A percentile compares a stretch with the other conserved stretches of the same genome.
These are phyloP conservation scores for Cyprinus carpio DNA, from an alignment of 2,113 vertebrate genomes.

Conservation along the genomic window DNA sequence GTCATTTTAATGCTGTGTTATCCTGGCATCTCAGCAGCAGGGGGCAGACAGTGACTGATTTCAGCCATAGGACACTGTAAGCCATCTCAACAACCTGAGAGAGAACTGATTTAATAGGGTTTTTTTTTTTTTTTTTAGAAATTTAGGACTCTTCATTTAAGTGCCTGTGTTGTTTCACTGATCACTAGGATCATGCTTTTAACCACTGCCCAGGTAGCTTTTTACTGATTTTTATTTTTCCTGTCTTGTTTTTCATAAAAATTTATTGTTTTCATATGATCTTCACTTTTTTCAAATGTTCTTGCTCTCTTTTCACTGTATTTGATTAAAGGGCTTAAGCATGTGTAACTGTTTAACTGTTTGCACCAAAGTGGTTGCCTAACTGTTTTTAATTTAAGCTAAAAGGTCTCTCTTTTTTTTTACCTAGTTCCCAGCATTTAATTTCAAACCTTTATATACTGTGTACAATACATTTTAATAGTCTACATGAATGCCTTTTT, in stretches of 20 bases:
- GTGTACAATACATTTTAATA: not conserved
- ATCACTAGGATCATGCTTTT: not conserved
- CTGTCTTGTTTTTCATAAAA: not conserved
- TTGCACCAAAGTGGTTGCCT: not conserved
- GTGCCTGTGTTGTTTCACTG: not conserved
- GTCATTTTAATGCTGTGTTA: not conserved
- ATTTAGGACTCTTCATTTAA: not conserved
- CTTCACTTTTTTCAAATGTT: conserved; percentile 9
- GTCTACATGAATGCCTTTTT: not conserved
- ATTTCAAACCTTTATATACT: not conserved
- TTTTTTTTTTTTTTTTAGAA: not conserved
- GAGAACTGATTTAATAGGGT: not conserved
- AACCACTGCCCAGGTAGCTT: not conserved
- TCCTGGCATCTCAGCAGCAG: conserved; percentile 7
- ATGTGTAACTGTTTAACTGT: not conserved
- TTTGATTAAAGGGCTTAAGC: not conserved
- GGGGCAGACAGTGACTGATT: conserved; percentile 21
- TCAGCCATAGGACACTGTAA: not conserved
- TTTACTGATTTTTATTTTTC: not conserved
- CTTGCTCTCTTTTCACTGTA: not conserved
- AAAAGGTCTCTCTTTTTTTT: not conserved
- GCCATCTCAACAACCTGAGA: not conserved
- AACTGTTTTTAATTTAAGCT: conserved; percentile 1
- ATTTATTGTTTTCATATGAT: not conserved
- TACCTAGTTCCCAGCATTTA: not conserved